Conservation (phyloP, 1,140 invertebrate species). For the Delia radicum region DNA sequence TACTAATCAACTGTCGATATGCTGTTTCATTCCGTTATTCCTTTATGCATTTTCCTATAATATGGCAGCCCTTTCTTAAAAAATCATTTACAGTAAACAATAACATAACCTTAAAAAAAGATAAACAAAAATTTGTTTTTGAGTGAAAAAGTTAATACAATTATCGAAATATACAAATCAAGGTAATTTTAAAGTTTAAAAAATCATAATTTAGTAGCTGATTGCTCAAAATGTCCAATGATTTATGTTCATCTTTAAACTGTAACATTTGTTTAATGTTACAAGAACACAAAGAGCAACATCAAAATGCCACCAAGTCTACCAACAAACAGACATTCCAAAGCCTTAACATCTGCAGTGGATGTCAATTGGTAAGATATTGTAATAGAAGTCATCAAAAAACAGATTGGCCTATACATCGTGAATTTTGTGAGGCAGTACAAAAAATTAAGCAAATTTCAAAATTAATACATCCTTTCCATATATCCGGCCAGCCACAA, state of each 20-base stretch:
- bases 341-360: background rate
- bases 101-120: too few relatives aligned
- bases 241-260: conserved; percentile 18
- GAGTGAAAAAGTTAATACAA: too few relatives aligned
- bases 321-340: background rate
- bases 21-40: too few relatives aligned
- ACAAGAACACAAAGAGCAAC: background rate
- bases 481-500: conserved; percentile 15
- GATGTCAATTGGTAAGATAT: conserved; percentile 37
- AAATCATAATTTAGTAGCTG: background rate
- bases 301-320: background rate
- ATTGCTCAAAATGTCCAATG: background rate
- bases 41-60: too few relatives aligned
- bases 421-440: conserved; percentile 30
- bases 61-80: too few relatives aligned
- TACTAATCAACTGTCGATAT: too few relatives aligned
- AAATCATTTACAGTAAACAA: too few relatives aligned
- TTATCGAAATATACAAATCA: too few relatives aligned
- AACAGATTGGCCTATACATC: conserved; percentile 31
- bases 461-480: conserved; percentile 31
- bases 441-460: conserved; percentile 26
- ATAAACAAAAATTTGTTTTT: too few relatives aligned
- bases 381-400: conserved; percentile 35
- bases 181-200: background rate
- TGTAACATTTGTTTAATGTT: conserved; percentile 26